Conservation (phyloP, 2,888 invertebrate species). For the Monoplex corrugatus region DNA sequence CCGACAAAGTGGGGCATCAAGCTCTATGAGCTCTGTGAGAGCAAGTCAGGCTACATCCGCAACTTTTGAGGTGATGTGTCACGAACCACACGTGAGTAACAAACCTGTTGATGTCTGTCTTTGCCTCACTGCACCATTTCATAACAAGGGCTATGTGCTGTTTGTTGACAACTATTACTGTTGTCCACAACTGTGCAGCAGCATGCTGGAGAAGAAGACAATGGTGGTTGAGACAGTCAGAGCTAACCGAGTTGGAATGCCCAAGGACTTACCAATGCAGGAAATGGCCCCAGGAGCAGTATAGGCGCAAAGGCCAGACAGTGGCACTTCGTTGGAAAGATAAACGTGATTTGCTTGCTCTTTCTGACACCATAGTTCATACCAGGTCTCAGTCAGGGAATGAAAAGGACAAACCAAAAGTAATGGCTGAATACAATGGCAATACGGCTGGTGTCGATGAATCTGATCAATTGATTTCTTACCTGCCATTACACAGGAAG, state of each 20-base stretch:
- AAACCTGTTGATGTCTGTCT: neutral
- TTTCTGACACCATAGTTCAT: neutral
- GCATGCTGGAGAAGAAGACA: neutral
- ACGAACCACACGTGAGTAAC: neutral
- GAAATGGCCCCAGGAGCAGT: neutral
- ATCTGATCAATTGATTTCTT: no score
- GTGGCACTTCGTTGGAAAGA: neutral
- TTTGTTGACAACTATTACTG: neutral
- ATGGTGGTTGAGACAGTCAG: neutral
- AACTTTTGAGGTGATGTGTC: slow-evolving; percentile 4
- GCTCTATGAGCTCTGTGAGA: slow-evolving; percentile 36
- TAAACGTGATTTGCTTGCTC: neutral
- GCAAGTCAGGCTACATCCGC: slow-evolving; percentile 20
- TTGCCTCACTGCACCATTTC: neutral
- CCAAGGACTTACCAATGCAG: slow-evolving; percentile 4
- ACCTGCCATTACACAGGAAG: no score
- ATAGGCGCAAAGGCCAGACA: neutral
- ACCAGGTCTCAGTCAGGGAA: neutral
- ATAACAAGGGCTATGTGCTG: neutral
- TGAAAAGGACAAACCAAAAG: neutral
- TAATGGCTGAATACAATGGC: no score
- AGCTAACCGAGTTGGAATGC: slow-evolving; percentile 6
- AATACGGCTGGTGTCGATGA: no score
- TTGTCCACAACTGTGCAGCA: neutral
- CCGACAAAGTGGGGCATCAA: slow-evolving; percentile 44